Evolutionary conservation across 2,888 invertebrate species (phyloP), one percentile per base, ranked within the genome.

Genomic region (Synanthedon vespiformis): DNA sequence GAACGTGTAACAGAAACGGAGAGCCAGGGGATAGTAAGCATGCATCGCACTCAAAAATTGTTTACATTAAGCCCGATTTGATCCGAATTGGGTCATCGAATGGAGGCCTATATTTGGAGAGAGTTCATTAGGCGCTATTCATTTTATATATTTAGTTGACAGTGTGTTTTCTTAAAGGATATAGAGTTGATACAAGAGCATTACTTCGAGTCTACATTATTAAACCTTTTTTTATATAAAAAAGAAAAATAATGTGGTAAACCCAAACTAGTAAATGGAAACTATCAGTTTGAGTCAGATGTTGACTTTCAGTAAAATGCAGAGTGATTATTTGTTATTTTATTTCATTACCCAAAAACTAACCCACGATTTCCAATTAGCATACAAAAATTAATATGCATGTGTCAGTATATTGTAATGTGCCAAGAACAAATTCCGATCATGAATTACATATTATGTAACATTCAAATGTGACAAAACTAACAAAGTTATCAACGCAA

Each of bases 91-190:
- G 44, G 44, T 14, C 44, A 14, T 4, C n/a, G 50, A 22, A 53
- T 55, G 52, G 52, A 53, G 48, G 18, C 54, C 51, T 54, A 51
- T 57, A 56, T 48, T 53, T 56, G 53, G 58, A 56, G 60, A 58
- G 56, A 59, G 61, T 58, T 63, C 62, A 61, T 63, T 64, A 59
- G 52, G 54, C 34, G 51, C 56, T 53, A 64, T 64, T 64, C 58
- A 64, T 54, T 59, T 44, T 44, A 6, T n/a, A 44, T 14, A 34
- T 8, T 34, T 34, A 14, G 44, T 44, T 44, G 44, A 44, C 44
- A 14, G 41, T 41, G 12, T n/a, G 41, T 41, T 41, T 41, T 41
- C 4, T 41, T 41, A 41, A 41, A 44, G 44, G 44, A 44, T 44
- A 44, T 13, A 13, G 10, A 34, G 34, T 34, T 34, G 34, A 34